Percentiles rank a stretch among this genome's conserved stretches.
Evolutionary conservation across 1,140 invertebrate species (phyloP).

Genomic region (Conus ventricosus): DNA sequence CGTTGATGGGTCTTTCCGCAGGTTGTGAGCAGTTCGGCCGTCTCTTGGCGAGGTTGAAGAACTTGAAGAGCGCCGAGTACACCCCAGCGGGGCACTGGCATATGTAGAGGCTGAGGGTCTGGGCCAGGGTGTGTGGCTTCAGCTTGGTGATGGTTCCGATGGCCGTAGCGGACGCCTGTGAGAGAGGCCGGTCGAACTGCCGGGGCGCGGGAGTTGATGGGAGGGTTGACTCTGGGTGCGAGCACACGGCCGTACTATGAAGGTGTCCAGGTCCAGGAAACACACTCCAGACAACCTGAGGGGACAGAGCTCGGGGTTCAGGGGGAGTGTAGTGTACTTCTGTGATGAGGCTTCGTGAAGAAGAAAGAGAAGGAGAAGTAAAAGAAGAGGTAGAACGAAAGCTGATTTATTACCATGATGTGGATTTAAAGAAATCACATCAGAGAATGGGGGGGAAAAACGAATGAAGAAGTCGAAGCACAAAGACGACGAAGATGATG

Average conservation of each 20-base stretch:
- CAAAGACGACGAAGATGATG: too few species aligned
- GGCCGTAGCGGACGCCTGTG: constrained; percentile 27
- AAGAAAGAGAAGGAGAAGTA: too few species aligned
- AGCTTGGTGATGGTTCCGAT: not conserved
- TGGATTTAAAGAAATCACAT: too few species aligned
- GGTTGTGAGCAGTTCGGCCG: constrained; percentile 14
- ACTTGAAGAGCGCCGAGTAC: constrained; percentile 45
- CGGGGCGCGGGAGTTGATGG: constrained; percentile 28
- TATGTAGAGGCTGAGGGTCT: constrained; percentile 51
- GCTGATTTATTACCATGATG: too few species aligned
- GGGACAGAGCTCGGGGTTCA: not conserved
- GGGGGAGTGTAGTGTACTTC: too few species aligned
- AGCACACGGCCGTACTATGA: constrained; percentile 40
- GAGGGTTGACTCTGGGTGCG: constrained; percentile 40
- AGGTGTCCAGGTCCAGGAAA: constrained; percentile 41
- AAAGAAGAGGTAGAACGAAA: too few species aligned
- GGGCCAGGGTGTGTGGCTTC: not conserved
- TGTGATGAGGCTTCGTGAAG: too few species aligned
- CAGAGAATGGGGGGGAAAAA: too few species aligned
- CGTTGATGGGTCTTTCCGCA: not conserved
- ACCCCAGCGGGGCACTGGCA: constrained; percentile 38
- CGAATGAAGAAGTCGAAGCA: too few species aligned
- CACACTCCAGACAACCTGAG: constrained; percentile 38
- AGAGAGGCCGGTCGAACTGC: constrained; percentile 46
- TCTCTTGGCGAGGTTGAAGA: constrained; percentile 46